Evolutionary conservation across 2,888 invertebrate species (phyloP).

Genomic region (Pseudoips prasinana): DNA sequence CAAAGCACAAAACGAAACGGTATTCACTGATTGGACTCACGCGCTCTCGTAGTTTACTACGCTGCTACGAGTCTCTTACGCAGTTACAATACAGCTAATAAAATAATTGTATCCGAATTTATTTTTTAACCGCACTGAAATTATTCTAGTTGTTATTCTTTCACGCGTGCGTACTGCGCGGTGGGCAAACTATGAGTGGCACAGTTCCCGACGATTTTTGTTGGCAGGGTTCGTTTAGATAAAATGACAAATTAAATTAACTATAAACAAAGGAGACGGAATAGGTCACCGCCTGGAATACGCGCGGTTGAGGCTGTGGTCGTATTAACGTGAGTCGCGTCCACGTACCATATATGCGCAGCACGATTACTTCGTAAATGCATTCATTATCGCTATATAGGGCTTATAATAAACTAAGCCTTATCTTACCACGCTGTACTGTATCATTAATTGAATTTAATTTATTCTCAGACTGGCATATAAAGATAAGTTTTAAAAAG

Average conservation of each 20-base stretch:
- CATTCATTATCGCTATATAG: no score
- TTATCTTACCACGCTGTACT: no score
- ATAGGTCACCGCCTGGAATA: conserved; percentile 31
- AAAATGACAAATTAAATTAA: conserved; percentile 50
- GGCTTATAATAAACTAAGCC: no score
- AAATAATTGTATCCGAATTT: conserved; percentile 37
- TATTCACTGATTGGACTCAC: conserved; percentile 31
- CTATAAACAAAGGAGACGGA: conserved; percentile 49
- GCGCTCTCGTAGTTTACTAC: conserved; percentile 54
- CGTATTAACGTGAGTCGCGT: conserved; percentile 5
- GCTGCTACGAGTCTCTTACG: conserved; percentile 55
- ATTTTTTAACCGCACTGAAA: conserved; percentile 44
- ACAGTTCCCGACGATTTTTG: conserved; percentile 45
- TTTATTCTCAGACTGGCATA: no score
- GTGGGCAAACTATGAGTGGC: conserved; percentile 55
- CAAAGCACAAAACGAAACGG: conserved; percentile 23
- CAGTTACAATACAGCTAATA: conserved; percentile 28
- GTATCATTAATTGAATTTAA: no score
- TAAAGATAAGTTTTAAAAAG: no score
- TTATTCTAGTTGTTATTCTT: conserved; percentile 29
- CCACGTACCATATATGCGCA: conserved; percentile 7
- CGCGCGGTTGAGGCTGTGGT: conserved; percentile 8
- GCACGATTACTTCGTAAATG: no score
- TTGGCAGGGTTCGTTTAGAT: conserved; percentile 44
- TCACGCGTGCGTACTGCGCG: conserved; percentile 54